A percentile compares a stretch with the other conserved stretches of the same genome.
Evolutionary conservation across 2,113 vertebrate genomes (phyloP).

Genomic region (Pelmatolapia mariae): DNA sequence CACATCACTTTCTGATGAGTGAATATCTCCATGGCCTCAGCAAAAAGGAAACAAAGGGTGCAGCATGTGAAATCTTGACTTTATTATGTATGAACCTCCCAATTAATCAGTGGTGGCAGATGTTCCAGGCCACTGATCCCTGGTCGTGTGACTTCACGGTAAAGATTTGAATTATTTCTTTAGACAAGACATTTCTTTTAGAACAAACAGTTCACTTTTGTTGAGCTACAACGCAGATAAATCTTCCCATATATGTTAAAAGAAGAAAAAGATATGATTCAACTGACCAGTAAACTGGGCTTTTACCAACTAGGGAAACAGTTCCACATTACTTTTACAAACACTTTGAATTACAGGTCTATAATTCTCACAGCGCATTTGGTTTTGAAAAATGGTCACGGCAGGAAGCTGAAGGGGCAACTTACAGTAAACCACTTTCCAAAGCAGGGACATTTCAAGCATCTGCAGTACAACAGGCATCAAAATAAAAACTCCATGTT

Average conservation of each 20-base stretch:
- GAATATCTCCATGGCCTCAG: not conserved
- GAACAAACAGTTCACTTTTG: not conserved
- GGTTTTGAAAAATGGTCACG: not conserved
- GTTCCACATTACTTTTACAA: not conserved
- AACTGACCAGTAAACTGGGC: not conserved
- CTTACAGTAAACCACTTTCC: not conserved
- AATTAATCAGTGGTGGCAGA: not conserved
- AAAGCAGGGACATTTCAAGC: not conserved
- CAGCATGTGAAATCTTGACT: not conserved
- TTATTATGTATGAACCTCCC: not conserved
- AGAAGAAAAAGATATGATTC: not conserved
- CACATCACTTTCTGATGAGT: not conserved
- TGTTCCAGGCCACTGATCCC: not conserved
- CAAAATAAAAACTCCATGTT: not conserved
- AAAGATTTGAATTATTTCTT: not conserved
- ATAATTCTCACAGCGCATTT: not conserved
- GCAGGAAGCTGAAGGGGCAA: not conserved
- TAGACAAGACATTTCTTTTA: no score
- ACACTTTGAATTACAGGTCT: slow-evolving; percentile 22
- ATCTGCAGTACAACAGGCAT: not conserved
- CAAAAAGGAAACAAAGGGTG: not conserved
- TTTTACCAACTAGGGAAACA: not conserved
- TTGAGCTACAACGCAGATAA: not conserved
- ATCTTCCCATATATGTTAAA: not conserved
- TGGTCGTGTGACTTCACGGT: not conserved